Evolutionary conservation across 2,113 vertebrate genomes (phyloP).

Genomic region (Osmerus eperlanus): DNA sequence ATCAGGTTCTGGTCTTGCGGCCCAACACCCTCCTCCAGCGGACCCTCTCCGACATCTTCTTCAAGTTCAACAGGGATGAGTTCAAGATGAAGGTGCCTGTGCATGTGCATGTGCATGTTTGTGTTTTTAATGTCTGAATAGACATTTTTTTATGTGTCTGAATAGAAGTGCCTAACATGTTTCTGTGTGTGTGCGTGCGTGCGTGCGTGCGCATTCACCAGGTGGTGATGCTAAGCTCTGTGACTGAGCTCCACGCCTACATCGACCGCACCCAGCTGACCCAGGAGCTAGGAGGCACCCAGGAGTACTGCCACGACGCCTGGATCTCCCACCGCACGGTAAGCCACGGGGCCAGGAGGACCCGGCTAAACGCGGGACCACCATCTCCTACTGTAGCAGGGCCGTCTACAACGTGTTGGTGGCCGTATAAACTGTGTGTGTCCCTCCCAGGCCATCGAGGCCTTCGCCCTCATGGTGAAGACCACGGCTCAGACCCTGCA

Average conservation of each 20-base stretch:
- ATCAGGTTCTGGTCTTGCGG: slow-evolving; percentile 90
- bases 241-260: slow-evolving; percentile 91
- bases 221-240: slow-evolving; percentile 98
- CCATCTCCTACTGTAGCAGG: neutral
- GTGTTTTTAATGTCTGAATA: neutral
- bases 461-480: slow-evolving; percentile 95
- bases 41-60: slow-evolving; percentile 86
- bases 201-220: slow-evolving; percentile 40
- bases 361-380: neutral
- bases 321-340: slow-evolving; percentile 94
- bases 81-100: slow-evolving; percentile 96
- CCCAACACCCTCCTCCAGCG: slow-evolving; percentile 87
- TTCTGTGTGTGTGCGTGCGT: neutral
- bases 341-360: slow-evolving; percentile 40
- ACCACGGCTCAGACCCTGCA: slow-evolving; percentile 94
- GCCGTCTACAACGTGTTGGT: neutral
- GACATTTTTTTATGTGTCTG: neutral
- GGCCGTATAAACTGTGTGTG: neutral
- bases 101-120: neutral
- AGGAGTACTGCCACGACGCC: slow-evolving; percentile 90
- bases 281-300: slow-evolving; percentile 91
- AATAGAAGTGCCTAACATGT: neutral
- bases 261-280: slow-evolving; percentile 93
- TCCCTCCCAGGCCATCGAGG: slow-evolving; percentile 84
- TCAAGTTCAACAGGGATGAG: slow-evolving; percentile 92